phyloP scores from a whole-genome alignment of 92 coral and sea anemone genomes.

The Palythoa grandis region DNA sequence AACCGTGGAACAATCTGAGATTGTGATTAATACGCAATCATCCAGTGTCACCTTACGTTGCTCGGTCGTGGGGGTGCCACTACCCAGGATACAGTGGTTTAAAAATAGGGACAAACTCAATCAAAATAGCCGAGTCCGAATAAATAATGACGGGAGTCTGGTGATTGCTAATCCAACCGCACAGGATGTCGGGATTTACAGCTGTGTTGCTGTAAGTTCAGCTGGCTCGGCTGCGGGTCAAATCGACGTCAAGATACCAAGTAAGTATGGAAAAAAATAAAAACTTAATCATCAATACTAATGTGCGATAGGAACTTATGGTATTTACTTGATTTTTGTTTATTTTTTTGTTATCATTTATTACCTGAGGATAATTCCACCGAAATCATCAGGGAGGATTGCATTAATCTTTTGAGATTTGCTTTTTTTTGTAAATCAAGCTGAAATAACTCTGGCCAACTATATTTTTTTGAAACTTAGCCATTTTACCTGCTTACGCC shows the following conservation, averaged over 20 bases:
- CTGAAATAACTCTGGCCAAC: no score
- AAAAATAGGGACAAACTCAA: slow-evolving; percentile 56
- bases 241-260: slow-evolving; percentile 61
- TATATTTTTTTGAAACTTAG: no score
- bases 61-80: slow-evolving; percentile 76
- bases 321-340: no score
- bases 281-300: neutral
- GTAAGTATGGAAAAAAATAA: slow-evolving; percentile 4
- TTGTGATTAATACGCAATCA: slow-evolving; percentile 53
- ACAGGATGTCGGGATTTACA: slow-evolving; percentile 77
- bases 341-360: neutral
- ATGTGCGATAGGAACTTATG: no score
- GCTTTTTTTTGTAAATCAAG: no score
- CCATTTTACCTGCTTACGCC: no score
- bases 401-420: no score
- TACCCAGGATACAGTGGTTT: slow-evolving; percentile 71
- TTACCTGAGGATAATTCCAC: no score
- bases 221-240: slow-evolving; percentile 68
- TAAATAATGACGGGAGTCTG: slow-evolving; percentile 59
- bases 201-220: slow-evolving; percentile 68
- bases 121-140: slow-evolving; percentile 52
- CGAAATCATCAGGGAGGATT: no score
- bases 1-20: slow-evolving; percentile 66
- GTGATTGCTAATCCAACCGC: slow-evolving; percentile 66
- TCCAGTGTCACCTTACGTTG: slow-evolving; percentile 64